Base-by-base conservation (phyloP, 2,113 vertebrate species). In the Patagioenas fasciata region DNA sequence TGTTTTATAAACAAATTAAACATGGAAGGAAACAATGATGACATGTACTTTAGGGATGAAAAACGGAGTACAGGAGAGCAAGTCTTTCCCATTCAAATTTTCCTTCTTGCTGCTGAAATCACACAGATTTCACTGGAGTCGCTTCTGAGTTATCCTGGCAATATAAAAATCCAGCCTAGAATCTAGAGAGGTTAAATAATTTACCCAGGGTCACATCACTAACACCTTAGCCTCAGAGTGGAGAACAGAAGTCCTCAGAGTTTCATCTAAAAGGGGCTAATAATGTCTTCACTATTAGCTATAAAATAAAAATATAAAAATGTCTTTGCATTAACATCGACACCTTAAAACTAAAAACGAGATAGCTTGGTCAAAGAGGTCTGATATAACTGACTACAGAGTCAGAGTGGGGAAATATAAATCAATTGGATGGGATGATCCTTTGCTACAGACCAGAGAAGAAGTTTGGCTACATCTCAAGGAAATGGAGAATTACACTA, bases 271-370 rank as follows among this genome's bases (percentile, higher is more conserved):
- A 88, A 72, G 12, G 10, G 4, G 14, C 44, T 80, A 93, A 86
- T 91, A 85, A 79, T 0, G 0, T 72, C 28, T 89, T 83, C 44
- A 69, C 69, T 48, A 74, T 85, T 93, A 85, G 75, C 82, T 71
- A 38, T 94, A 95, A 96, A 94, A 86, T 72, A 85, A 85, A 95
- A 95, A 79, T 75, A 84, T 85, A 87, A 89, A 91, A 92, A 69
- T 66, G 48, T 82, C 84, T 91, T 85, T 92, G 32, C 48, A 81
- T 95, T 96, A 79, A 79, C 48, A 95, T 67, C 21, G 75, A 53
- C 23, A 79, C 57, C 80, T 95, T 95, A 87, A 96, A 93, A 61
- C 34, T 86, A 14, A 89, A 95, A 92, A 74, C 82, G 61, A 89
- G 61, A 84, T 25, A 69, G 15, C 38, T 54, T 96, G 95, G 73